These are phyloP conservation scores for Nineta flava DNA, from an alignment of 2,888 invertebrate genomes.

Conservation along the genomic window DNA sequence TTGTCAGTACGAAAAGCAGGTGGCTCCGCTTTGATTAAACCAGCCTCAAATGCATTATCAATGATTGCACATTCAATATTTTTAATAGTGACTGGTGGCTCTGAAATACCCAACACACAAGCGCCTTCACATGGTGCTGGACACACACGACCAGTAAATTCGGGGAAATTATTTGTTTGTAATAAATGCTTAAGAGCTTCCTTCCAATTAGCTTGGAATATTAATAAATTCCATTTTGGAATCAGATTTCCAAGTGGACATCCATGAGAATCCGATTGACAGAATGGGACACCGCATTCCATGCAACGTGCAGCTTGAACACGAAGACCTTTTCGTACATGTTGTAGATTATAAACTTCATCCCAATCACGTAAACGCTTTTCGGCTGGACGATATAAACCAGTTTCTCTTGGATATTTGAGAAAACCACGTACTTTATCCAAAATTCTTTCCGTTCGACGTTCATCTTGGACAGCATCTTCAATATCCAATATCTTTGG, in stretches of 20 bases:
- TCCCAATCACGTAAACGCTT: conserved; percentile 88
- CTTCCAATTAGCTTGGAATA: conserved; percentile 88
- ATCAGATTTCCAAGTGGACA: conserved; percentile 97
- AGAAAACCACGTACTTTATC: conserved; percentile 88
- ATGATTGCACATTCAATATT: conserved; percentile 98
- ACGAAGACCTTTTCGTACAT: conserved; percentile 76
- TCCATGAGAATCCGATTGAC: conserved; percentile 80
- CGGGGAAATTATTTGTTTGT: conserved; percentile 99
- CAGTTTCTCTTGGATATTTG: conserved; percentile 83
- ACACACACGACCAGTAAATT: conserved; percentile 50
- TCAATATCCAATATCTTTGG: conserved; percentile 58
- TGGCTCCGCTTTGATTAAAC: conserved; percentile 75
- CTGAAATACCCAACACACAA: conserved; percentile 89
- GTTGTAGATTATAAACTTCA: conserved; percentile 81
- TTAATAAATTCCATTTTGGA: conserved; percentile 96
- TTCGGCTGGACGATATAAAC: conserved; percentile 70
- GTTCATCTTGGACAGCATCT: conserved; percentile 69
- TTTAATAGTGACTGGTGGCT: conserved; percentile 95
- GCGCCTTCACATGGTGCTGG: conserved; percentile 98
- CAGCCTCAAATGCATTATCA: conserved; percentile 92
- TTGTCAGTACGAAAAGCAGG: conserved; percentile 53
- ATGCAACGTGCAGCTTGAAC: conserved; percentile 92
- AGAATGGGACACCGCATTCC: conserved; percentile 99
- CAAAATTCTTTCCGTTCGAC: conserved; percentile 63
- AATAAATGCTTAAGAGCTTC: conserved; percentile 83